phyloP scores from a whole-genome alignment of 2,113 vertebrate genomes.

The Tragelaphus imberbis region DNA sequence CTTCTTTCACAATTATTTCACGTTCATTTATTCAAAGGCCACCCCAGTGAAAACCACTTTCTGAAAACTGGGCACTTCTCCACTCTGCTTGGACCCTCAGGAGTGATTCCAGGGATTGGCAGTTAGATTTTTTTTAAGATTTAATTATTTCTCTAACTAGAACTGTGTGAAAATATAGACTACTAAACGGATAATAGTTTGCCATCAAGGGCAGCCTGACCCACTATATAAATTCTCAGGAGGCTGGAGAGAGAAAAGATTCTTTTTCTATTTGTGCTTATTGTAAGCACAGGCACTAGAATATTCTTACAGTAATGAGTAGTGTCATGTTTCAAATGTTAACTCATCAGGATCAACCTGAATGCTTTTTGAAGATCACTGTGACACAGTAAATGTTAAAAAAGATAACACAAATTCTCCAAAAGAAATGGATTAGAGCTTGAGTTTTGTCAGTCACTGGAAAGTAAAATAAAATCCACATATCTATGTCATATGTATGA shows the following conservation, averaged over 20 bases:
- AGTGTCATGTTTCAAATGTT: background rate
- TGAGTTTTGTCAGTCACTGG: background rate
- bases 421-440: background rate
- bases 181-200: background rate
- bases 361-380: conserved; percentile 35
- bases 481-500: background rate
- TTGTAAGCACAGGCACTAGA: background rate
- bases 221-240: background rate
- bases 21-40: background rate
- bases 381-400: conserved; percentile 16
- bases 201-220: conserved; percentile 34
- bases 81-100: background rate
- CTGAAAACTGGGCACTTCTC: background rate
- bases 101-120: background rate
- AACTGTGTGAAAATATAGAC: background rate
- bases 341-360: background rate
- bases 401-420: background rate
- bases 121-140: background rate
- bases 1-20: background rate
- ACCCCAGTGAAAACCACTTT: background rate
- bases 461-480: background rate
- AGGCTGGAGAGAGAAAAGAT: background rate
- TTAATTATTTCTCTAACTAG: background rate
- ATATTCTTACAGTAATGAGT: background rate
- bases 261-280: background rate